These are phyloP conservation scores for Drosophila varians DNA, from an alignment of 1,140 invertebrate species.

Conservation along the genomic window DNA sequence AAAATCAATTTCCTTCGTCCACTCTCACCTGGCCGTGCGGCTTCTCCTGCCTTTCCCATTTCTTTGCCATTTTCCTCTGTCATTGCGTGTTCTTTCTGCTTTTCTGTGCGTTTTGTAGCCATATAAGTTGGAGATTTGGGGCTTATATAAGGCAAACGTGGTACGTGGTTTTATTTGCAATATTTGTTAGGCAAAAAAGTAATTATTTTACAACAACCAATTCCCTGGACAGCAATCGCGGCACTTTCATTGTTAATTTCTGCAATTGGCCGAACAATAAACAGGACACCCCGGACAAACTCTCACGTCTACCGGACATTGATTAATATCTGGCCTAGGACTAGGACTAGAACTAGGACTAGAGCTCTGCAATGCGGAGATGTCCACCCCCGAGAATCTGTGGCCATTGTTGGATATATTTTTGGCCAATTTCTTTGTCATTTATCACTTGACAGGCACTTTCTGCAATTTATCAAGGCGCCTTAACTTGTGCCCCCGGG, in stretches of 20 bases:
- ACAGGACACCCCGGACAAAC: not conserved
- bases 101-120: constrained; percentile 32
- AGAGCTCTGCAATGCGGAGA: constrained; percentile 21
- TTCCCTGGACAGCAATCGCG: constrained; percentile 34
- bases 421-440: constrained; percentile 65
- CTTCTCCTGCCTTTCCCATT: constrained; percentile 9
- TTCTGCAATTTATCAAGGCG: constrained; percentile 70
- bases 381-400: constrained; percentile 5
- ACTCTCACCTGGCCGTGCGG: constrained; percentile 48
- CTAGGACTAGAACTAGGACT: not conserved
- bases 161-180: constrained; percentile 15
- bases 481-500: constrained; percentile 59
- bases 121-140: too few species aligned
- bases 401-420: constrained; percentile 25
- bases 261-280: constrained; percentile 41
- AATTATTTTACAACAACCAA: constrained; percentile 44
- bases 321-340: constrained; percentile 42
- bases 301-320: constrained; percentile 15
- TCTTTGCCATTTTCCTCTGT: constrained; percentile 1
- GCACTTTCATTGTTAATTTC: constrained; percentile 55
- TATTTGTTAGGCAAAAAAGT: not conserved
- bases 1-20: constrained; percentile 58
- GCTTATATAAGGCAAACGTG: constrained; percentile 51
- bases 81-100: not conserved
- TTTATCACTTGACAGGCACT: constrained; percentile 67